Percentiles rank a stretch among this genome's conserved stretches.
phyloP scores from a whole-genome alignment of 2,113 vertebrate species.

The Eulemur macaco region DNA sequence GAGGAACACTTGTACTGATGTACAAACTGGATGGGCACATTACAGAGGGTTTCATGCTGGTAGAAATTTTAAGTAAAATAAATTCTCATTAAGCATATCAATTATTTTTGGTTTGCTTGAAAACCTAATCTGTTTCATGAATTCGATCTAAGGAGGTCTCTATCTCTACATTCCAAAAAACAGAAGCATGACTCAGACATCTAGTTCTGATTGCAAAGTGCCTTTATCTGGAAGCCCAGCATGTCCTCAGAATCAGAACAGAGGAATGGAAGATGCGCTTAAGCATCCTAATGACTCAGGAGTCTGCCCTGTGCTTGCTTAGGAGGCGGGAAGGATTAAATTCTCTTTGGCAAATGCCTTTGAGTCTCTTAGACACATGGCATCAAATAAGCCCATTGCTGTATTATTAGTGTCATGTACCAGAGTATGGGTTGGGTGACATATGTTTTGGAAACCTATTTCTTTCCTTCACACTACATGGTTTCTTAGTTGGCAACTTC shows the following conservation, averaged over 20 bases:
- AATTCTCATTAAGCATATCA: background rate
- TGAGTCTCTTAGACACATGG: background rate
- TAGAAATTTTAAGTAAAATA: constrained; percentile 65
- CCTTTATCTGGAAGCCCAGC: background rate
- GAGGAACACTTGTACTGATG: constrained; percentile 59
- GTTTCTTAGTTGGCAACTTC: background rate
- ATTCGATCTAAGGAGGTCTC: background rate
- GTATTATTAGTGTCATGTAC: background rate
- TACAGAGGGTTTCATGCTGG: constrained; percentile 55
- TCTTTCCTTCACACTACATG: background rate
- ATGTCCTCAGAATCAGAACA: background rate
- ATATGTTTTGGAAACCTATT: background rate
- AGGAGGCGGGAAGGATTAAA: background rate
- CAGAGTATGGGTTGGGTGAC: background rate
- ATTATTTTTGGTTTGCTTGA: constrained; percentile 47
- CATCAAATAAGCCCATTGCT: background rate
- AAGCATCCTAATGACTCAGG: background rate
- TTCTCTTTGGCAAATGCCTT: constrained; percentile 1
- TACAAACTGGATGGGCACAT: constrained; percentile 60
- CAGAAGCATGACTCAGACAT: background rate
- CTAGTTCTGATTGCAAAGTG: background rate
- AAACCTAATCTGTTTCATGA: constrained; percentile 29
- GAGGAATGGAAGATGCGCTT: background rate
- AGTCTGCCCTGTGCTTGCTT: background rate
- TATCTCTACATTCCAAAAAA: background rate